Evolutionary conservation across 2,113 vertebrate species (phyloP), one percentile per base, ranked within the genome.

Genomic region (Platanista minor): DNA sequence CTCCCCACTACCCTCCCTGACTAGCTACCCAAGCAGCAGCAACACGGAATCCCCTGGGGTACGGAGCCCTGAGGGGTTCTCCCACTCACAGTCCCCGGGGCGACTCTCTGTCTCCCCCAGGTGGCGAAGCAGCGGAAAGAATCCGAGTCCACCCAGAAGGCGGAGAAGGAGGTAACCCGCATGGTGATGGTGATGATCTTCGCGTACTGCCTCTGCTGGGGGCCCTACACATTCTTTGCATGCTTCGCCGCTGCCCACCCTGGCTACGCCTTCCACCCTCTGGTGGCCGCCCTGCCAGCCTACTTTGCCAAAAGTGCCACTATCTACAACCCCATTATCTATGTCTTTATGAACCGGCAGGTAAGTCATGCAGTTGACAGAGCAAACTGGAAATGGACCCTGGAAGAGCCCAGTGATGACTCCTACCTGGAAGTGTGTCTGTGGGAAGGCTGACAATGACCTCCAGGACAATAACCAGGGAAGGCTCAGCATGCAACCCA

Each of bases 331-430:
- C 99, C 99, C 21, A 10, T 99, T 74, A 99, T 99, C 96, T 99
- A 99, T 59, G 99, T 99, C 96, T 99, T 99, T 97, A 99, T 99
- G 99, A 99, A 99, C 98, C 97, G 99, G 94, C 99, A 99, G 99
- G 99, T 99, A 87, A 95, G 98, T 54, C 36, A 57, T 3, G 12
- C 25, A 29, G 0, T 15, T 2, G 0, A 25, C 46, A n/a, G 8
- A 21, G 59, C 46, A 52, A 81, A 52, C 66, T 69, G 15, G 71
- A 83, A 83, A 54, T 18, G 31, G 12, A 36, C 20, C 20, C 15
- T 23, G 17, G 61, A 67, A 75, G 54, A 91, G 41, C 8, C 10
- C 39, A 20, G 18, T 7, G 46, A 52, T 10, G 72, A 46, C 33
- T 54, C 21, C 67, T 33, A 13, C 29, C 61, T 49, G 82, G 54